These are phyloP conservation scores for Xiphydria camelus DNA, from an alignment of 2,888 invertebrate genomes.

Conservation along the genomic window DNA sequence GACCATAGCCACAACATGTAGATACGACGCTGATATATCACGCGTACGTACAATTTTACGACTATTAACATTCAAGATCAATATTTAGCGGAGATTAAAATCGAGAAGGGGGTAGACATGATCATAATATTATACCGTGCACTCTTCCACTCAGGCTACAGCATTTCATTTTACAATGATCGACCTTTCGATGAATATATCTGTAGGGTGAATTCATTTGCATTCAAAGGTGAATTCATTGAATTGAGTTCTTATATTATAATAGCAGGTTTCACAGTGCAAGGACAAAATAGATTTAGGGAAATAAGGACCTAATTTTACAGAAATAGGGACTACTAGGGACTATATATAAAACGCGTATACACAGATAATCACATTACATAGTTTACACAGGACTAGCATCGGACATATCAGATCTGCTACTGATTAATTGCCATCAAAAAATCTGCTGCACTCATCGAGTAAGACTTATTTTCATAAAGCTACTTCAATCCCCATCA, in stretches of 20 bases:
- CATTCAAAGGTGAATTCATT: background rate
- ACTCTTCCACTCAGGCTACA: conserved; percentile 4
- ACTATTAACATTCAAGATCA: background rate
- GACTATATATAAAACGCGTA: no score
- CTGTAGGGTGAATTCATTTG: background rate
- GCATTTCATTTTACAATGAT: background rate
- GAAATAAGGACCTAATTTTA: conserved; percentile 8
- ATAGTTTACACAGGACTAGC: no score
- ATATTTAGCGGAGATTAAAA: conserved; percentile 12
- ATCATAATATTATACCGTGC: conserved; percentile 17
- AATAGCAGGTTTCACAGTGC: background rate
- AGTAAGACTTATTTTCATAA: no score
- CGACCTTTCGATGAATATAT: background rate
- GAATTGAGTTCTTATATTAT: background rate
- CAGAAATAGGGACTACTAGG: no score
- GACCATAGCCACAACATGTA: no score
- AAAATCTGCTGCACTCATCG: no score
- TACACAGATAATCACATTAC: no score
- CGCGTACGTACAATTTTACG: background rate
- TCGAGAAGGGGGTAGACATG: conserved; percentile 10
- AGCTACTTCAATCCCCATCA: no score
- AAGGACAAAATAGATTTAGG: conserved; percentile 3
- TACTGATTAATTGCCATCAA: no score
- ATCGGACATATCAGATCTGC: no score
- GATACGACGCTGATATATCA: no score